These are phyloP conservation scores for Dryas iulia DNA, from an alignment of 1,140 invertebrate genomes.

Conservation along the genomic window DNA sequence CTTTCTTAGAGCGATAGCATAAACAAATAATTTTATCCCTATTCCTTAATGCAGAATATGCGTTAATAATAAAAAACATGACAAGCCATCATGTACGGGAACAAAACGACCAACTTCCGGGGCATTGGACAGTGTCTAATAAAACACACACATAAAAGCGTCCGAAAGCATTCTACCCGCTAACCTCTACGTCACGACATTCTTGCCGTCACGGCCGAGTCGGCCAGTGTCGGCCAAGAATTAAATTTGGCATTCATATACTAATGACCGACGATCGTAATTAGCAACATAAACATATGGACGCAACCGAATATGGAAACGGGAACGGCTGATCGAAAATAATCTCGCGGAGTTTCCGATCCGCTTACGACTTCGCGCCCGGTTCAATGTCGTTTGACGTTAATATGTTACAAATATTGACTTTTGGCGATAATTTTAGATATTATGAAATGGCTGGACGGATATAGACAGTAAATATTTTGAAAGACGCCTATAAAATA, in stretches of 20 bases:
- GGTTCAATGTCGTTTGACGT: slow-evolving; percentile 24
- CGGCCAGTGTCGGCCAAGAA: slow-evolving; percentile 55
- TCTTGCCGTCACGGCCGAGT: slow-evolving; percentile 43
- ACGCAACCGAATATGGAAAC: slow-evolving; percentile 49
- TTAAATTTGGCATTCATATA: slow-evolving; percentile 65
- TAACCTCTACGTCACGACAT: slow-evolving; percentile 55
- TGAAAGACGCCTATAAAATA: background rate
- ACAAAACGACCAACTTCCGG: background rate
- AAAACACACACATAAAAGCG: background rate
- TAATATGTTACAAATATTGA: slow-evolving; percentile 13
- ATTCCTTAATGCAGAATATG: no score
- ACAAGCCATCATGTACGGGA: background rate
- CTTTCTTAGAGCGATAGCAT: no score
- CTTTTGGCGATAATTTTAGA: slow-evolving; percentile 4
- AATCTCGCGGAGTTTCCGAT: slow-evolving; percentile 33
- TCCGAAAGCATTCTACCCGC: background rate
- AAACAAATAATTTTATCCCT: no score
- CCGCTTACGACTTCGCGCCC: background rate
- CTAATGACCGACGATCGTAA: slow-evolving; percentile 51
- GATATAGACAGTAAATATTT: background rate
- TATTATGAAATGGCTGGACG: background rate
- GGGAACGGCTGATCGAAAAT: slow-evolving; percentile 33
- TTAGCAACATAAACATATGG: slow-evolving; percentile 49
- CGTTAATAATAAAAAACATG: no score
- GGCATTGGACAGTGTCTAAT: background rate